Evolutionary conservation across 1,140 invertebrate species (phyloP).

Genomic region (Eriocheir sinensis): DNA sequence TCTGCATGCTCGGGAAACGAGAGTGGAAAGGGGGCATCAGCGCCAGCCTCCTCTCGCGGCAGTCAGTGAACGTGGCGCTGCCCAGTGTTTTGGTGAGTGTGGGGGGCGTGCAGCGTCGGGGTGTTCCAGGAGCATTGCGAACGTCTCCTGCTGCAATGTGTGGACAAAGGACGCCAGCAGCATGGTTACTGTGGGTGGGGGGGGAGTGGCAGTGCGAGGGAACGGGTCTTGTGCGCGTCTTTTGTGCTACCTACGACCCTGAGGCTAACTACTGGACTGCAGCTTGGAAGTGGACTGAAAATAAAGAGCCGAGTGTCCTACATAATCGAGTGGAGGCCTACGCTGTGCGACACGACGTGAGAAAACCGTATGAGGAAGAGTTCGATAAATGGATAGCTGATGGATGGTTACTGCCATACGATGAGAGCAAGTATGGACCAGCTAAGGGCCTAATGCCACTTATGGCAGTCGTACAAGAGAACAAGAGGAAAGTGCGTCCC

Average conservation of each 20-base stretch:
- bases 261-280: not conserved
- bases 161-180: not conserved
- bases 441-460: conserved; percentile 49
- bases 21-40: conserved; percentile 42
- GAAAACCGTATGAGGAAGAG: not conserved
- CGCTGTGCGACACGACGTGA: not conserved
- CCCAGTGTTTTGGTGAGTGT: not conserved
- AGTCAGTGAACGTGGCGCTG: conserved; percentile 43
- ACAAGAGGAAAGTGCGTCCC: conserved; percentile 47
- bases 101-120: not conserved
- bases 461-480: conserved; percentile 3
- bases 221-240: conserved; percentile 30
- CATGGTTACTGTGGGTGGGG: conserved; percentile 49
- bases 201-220: conserved; percentile 58
- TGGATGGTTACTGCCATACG: conserved; percentile 24
- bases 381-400: not conserved
- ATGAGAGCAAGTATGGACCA: conserved; percentile 33
- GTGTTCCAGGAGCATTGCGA: not conserved
- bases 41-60: conserved; percentile 60
- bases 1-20: conserved; percentile 59
- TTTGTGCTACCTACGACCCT: conserved; percentile 14
- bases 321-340: not conserved
- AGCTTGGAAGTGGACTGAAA: not conserved
- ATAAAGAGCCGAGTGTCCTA: not conserved
- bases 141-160: conserved; percentile 29